Conservation (phyloP, 2,888 invertebrate species). For the Phanerotoma sp. region DNA sequence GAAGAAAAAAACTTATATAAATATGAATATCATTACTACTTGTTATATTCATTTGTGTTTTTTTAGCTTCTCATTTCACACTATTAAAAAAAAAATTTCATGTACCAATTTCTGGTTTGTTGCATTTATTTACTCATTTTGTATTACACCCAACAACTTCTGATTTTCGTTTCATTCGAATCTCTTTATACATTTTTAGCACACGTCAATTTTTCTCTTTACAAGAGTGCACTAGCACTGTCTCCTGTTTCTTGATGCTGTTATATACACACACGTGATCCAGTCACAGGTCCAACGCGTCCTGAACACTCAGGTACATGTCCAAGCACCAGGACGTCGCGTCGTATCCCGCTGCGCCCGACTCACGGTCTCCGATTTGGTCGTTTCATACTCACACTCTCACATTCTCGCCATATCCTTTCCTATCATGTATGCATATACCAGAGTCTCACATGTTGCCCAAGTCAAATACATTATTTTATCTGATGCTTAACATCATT, state of each 20-base stretch:
- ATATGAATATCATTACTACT: too few species aligned
- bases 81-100: too few species aligned
- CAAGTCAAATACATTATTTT: slow-evolving; percentile 10
- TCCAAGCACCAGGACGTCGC: slow-evolving; percentile 39
- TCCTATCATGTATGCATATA: slow-evolving; percentile 4
- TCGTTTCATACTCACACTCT: slow-evolving; percentile 21
- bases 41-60: too few species aligned
- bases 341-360: slow-evolving; percentile 41
- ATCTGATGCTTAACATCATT: slow-evolving; percentile 11
- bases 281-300: slow-evolving; percentile 1
- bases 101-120: slow-evolving; percentile 1
- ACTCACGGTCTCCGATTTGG: slow-evolving; percentile 21
- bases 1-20: too few species aligned
- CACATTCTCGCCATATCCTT: neutral
- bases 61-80: too few species aligned
- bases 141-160: too few species aligned
- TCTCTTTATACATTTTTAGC: neutral
- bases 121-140: neutral
- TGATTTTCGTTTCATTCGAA: neutral
- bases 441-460: slow-evolving; percentile 3
- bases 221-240: slow-evolving; percentile 9
- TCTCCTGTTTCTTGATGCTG: neutral
- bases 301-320: slow-evolving; percentile 18
- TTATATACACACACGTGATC: slow-evolving; percentile 5
- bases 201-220: slow-evolving; percentile 17